Conservation (phyloP, 1,140 invertebrate genomes). For the Hycleus phaleratus region DNA sequence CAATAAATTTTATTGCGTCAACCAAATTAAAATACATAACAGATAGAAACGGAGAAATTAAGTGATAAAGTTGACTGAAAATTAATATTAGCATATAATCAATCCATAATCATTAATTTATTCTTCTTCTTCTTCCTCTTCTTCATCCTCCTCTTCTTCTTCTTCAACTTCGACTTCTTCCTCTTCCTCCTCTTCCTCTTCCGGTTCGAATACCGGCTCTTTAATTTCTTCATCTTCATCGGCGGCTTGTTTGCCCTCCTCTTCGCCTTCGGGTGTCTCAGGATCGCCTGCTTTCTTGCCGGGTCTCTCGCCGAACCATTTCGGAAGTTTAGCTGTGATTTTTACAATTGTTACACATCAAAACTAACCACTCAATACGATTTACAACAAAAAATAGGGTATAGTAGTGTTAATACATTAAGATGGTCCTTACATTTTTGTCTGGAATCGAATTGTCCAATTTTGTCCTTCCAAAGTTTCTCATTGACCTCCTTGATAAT, state of each 20-base stretch:
- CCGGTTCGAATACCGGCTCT: conserved; percentile 55
- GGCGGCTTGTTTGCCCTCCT: conserved; percentile 67
- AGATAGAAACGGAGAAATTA: not conserved
- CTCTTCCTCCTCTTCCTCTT: conserved; percentile 65
- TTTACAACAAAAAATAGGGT: not conserved
- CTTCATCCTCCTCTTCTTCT: conserved; percentile 55
- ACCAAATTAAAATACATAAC: not conserved
- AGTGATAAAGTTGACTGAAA: not conserved
- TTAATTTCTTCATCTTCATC: conserved; percentile 63
- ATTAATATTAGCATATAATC: not conserved
- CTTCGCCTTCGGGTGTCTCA: conserved; percentile 81
- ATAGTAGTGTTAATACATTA: not conserved
- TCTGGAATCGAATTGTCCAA: conserved; percentile 76
- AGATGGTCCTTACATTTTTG: conserved; percentile 68
- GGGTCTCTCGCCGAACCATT: conserved; percentile 89
- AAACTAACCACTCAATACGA: too few species aligned
- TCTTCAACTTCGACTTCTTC: conserved; percentile 60
- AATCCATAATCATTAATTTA: conserved; percentile 47
- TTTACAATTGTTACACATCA: not conserved
- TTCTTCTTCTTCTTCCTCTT: conserved; percentile 65
- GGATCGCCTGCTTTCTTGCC: conserved; percentile 83
- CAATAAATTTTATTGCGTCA: not conserved
- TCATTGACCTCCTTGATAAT: conserved; percentile 73
- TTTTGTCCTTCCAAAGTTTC: conserved; percentile 79
- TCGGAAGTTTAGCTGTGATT: conserved; percentile 72